phyloP scores from a whole-genome alignment of 2,888 invertebrate species.

The Lamproptera curius region DNA sequence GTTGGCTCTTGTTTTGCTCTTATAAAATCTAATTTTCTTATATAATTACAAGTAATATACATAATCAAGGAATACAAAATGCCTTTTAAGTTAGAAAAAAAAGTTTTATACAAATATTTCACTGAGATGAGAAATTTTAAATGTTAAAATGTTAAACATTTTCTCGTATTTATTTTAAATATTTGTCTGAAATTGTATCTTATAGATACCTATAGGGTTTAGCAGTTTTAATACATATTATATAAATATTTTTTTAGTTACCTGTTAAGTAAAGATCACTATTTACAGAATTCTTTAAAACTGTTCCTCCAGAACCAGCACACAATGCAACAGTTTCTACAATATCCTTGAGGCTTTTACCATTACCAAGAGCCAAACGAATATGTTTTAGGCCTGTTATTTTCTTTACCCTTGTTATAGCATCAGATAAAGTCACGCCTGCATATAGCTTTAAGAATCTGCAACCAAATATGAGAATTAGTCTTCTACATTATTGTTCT shows the following conservation, averaged over 20 bases:
- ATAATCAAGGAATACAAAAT: no score
- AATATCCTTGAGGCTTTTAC: slow-evolving; percentile 52
- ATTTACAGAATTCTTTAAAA: slow-evolving; percentile 80
- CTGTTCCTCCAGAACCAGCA: slow-evolving; percentile 92
- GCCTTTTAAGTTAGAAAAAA: no score
- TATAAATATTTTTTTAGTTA: slow-evolving; percentile 28
- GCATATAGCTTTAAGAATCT: slow-evolving; percentile 47
- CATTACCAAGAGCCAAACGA: slow-evolving; percentile 83
- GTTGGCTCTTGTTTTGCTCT: no score
- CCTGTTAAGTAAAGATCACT: slow-evolving; percentile 93
- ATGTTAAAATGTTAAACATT: no score
- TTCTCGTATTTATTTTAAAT: not conserved
- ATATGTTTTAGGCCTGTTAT: slow-evolving; percentile 84
- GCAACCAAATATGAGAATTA: no score
- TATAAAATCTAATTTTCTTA: no score
- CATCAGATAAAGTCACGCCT: slow-evolving; percentile 70
- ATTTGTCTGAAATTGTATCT: not conserved
- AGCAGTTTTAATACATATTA: not conserved
- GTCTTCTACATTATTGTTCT: no score
- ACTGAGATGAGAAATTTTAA: no score
- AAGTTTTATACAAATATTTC: no score
- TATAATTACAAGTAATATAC: no score
- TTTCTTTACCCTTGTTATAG: slow-evolving; percentile 82
- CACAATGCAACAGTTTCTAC: slow-evolving; percentile 87
- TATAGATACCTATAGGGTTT: not conserved